Evolutionary conservation across 2,888 invertebrate genomes (phyloP), one percentile per base, ranked within the genome.

Genomic region (Punctoribates punctum): DNA sequence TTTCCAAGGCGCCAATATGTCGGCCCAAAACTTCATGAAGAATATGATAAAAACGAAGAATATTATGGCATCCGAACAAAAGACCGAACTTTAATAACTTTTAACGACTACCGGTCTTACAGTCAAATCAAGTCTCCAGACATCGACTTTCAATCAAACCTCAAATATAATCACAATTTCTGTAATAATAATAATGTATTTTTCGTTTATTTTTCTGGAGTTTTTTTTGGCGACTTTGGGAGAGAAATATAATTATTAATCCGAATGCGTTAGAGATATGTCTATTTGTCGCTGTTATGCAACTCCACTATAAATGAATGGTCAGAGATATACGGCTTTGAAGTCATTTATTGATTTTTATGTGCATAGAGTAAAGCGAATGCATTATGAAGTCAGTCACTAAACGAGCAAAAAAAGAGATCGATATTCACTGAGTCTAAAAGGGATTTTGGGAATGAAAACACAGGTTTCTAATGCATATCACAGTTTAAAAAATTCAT

Each of bases 301-400:
- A 67, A 67, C n/a, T 38, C 17, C 20, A 54, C n/a, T 62, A 62
- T 62, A 17, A 67, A 60, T 67, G 38, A 67, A 67, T 67, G 67
- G 67, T 67, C 67, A 67, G 38, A 67, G 5, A 62, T 25, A 65
- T 62, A 62, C n/a, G n/a, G 67, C 67, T 38, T 67, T 67, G 29
- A 17, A 67, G 67, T 67, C 67, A 67, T 67, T 67, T 67, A 67
- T 67, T 29, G 67, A 67, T 67, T 67, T 65, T 67, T 67, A 67
- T 67, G 67, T 42, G 67, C 67, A 67, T 67, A 67, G 20, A 67
- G 62, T 27, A 62, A 27, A 62, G 20, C 25, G 38, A 67, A 67
- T 67, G 67, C 67, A 67, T 67, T 67, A 67, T 67, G 67, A 67
- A 67, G 67, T 67, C 67, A 67, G 67, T 67, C 38, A 38, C 34